These are phyloP conservation scores for Pristiophorus japonicus DNA, from an alignment of 2,113 vertebrate species.

Conservation along the genomic window DNA sequence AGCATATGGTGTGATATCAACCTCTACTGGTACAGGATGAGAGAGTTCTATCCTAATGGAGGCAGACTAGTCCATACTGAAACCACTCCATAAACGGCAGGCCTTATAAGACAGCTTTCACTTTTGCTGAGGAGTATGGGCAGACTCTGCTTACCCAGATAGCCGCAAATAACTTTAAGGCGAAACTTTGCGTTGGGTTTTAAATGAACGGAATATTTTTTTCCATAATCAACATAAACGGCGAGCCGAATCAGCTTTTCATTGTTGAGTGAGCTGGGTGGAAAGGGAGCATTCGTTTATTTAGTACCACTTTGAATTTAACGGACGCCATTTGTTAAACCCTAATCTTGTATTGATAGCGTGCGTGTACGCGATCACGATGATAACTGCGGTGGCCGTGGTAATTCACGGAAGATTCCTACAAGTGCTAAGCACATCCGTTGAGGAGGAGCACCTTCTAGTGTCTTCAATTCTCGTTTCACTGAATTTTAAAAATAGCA, in stretches of 20 bases:
- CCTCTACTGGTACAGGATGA: neutral
- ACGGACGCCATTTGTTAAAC: too few species aligned
- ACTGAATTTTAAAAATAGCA: neutral
- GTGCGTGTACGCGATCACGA: neutral
- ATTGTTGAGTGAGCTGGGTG: too few species aligned
- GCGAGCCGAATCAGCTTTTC: too few species aligned
- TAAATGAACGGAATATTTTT: neutral
- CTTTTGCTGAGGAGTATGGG: neutral
- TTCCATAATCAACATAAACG: neutral
- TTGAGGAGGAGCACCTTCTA: neutral
- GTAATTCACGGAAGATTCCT: neutral
- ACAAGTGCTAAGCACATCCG: neutral
- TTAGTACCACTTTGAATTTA: too few species aligned
- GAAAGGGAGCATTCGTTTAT: neutral
- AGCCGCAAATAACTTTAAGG: neutral
- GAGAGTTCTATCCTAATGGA: neutral
- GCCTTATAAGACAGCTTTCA: neutral
- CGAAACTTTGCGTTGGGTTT: neutral
- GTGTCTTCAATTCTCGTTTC: neutral
- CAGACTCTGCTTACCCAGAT: neutral
- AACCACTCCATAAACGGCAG: neutral
- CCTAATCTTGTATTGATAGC: neutral
- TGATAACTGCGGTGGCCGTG: too few species aligned
- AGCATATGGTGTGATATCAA: neutral
- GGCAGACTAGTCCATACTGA: neutral